Evolutionary conservation across 1,140 invertebrate species (phyloP).

Genomic region (Zelostemma sp.): DNA sequence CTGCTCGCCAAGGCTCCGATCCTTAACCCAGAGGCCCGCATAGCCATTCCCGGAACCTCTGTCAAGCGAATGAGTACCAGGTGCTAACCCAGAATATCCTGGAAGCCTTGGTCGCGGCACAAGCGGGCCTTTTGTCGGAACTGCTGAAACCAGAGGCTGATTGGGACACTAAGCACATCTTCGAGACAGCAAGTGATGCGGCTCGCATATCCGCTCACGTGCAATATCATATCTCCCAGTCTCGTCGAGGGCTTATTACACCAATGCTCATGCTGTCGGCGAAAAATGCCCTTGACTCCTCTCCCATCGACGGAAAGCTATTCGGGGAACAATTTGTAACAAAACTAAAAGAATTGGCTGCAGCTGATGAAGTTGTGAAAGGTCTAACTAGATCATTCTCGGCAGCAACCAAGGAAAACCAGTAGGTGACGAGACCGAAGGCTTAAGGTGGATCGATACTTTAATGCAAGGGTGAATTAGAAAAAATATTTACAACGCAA

Average conservation of each 20-base stretch:
- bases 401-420: neutral
- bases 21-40: neutral
- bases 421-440: neutral
- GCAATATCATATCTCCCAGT: slow-evolving; percentile 6
- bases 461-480: no score
- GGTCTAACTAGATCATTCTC: neutral
- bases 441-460: no score
- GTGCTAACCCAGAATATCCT: neutral
- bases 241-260: slow-evolving; percentile 15
- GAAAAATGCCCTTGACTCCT: slow-evolving; percentile 1
- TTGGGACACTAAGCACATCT: neutral
- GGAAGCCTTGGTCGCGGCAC: neutral
- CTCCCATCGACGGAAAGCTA: neutral
- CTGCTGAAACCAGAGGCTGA: neutral
- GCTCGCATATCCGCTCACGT: neutral
- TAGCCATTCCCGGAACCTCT: neutral
- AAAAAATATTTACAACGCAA: no score
- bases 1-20: neutral
- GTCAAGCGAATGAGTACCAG: neutral
- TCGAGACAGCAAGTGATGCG: neutral
- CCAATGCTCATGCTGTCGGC: slow-evolving; percentile 15
- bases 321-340: slow-evolving; percentile 2
- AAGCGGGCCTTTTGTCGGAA: neutral
- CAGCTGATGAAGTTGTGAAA: slow-evolving; percentile 2
- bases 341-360: neutral